Conservation (phyloP, 2,888 invertebrate species). For the Diarsia dahlii region DNA sequence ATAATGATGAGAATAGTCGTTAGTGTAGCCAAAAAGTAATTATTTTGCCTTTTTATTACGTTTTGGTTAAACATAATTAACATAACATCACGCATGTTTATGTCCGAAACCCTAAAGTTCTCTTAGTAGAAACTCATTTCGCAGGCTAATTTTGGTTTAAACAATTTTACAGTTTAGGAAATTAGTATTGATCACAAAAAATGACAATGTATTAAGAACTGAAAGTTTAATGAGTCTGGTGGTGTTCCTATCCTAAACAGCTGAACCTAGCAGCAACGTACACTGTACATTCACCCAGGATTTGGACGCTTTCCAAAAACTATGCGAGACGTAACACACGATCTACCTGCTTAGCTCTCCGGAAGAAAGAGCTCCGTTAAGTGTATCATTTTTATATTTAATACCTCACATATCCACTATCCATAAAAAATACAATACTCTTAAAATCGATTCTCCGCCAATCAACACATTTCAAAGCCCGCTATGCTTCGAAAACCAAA, state of each 20-base stretch:
- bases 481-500: conserved; percentile 7
- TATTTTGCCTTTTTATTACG: too few species aligned
- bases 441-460: background rate
- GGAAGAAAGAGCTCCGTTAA: conserved; percentile 20
- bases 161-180: background rate
- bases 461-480: conserved; percentile 5
- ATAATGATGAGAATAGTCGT: background rate
- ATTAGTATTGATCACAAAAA: background rate
- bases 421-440: background rate
- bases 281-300: conserved; percentile 46
- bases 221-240: conserved; percentile 40
- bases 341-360: conserved; percentile 60
- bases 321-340: conserved; percentile 43
- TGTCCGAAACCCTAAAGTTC: background rate
- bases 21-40: background rate
- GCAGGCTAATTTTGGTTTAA: background rate
- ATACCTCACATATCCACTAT: background rate
- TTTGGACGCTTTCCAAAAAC: conserved; percentile 59
- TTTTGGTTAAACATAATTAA: background rate
- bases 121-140: background rate
- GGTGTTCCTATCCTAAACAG: conserved; percentile 28
- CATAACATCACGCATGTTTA: background rate
- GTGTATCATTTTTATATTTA: conserved; percentile 14
- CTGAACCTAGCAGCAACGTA: conserved; percentile 42
- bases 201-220: conserved; percentile 13